Evolutionary conservation across 2,888 invertebrate species (phyloP).

Genomic region (Aproaerema taeniolella): DNA sequence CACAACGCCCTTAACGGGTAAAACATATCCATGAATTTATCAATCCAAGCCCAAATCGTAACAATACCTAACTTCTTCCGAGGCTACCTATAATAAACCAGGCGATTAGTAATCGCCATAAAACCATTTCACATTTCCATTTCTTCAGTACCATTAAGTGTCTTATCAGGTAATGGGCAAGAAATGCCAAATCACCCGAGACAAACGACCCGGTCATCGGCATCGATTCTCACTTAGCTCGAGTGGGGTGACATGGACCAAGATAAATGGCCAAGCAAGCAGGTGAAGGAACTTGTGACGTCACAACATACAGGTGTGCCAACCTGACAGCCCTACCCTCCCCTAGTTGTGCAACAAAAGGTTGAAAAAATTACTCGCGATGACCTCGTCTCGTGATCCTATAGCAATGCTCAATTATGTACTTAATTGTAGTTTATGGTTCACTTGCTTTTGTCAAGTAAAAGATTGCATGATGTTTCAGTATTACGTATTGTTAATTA

Average conservation of each 20-base stretch:
- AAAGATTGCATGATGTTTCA: neutral
- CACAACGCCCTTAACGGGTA: too few species aligned
- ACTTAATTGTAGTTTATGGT: slow-evolving; percentile 4
- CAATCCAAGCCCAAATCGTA: too few species aligned
- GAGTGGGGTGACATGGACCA: slow-evolving; percentile 30
- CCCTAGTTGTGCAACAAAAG: slow-evolving; percentile 16
- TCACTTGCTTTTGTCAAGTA: neutral
- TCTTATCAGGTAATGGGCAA: slow-evolving; percentile 10
- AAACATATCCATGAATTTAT: too few species aligned
- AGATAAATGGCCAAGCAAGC: slow-evolving; percentile 35
- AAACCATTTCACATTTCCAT: slow-evolving; percentile 4
- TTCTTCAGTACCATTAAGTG: slow-evolving; percentile 5
- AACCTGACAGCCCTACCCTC: slow-evolving; percentile 31
- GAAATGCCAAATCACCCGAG: slow-evolving; percentile 22
- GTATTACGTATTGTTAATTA: too few species aligned
- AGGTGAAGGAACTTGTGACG: slow-evolving; percentile 55
- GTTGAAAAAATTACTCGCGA: slow-evolving; percentile 9
- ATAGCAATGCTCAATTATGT: slow-evolving; percentile 8
- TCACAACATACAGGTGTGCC: slow-evolving; percentile 49
- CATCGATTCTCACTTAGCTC: slow-evolving; percentile 30
- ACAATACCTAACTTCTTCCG: too few species aligned
- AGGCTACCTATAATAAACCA: too few species aligned
- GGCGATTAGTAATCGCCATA: neutral
- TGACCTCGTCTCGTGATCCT: slow-evolving; percentile 5
- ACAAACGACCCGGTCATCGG: slow-evolving; percentile 23